These are phyloP conservation scores for Macquaria ambigua DNA, from an alignment of 2,113 vertebrate species.

Conservation along the genomic window DNA sequence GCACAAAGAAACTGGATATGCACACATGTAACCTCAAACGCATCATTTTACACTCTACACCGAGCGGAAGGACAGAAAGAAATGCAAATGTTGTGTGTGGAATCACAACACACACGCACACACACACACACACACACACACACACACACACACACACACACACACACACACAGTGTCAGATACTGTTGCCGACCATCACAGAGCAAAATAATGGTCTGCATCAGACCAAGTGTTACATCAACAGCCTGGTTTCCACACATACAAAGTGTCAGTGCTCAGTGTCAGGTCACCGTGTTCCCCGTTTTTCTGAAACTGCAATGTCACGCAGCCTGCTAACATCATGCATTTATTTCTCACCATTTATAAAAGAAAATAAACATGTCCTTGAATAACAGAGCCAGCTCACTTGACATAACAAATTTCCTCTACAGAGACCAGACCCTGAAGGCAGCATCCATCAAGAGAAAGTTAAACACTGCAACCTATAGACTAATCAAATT, in stretches of 20 bases:
- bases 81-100: neutral
- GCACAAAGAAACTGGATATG: neutral
- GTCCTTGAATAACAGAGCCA: neutral
- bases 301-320: neutral
- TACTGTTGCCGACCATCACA: neutral
- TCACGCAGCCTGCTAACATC: neutral
- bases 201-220: neutral
- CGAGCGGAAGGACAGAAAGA: neutral
- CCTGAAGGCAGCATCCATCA: neutral
- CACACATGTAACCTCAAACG: neutral
- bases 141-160: conserved; percentile 1
- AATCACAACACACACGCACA: neutral
- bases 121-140: conserved; percentile 1
- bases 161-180: neutral
- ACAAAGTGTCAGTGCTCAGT: neutral
- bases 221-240: conserved; percentile 19
- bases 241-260: neutral
- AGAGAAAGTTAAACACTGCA: neutral
- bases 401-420: neutral
- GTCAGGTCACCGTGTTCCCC: conserved; percentile 19
- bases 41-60: neutral
- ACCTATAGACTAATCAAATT: neutral
- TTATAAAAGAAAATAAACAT: neutral
- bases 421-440: neutral
- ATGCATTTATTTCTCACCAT: neutral